These are phyloP conservation scores for Caenorhabditis sp. DNA, from an alignment of 2,888 invertebrate genomes.

Conservation along the genomic window DNA sequence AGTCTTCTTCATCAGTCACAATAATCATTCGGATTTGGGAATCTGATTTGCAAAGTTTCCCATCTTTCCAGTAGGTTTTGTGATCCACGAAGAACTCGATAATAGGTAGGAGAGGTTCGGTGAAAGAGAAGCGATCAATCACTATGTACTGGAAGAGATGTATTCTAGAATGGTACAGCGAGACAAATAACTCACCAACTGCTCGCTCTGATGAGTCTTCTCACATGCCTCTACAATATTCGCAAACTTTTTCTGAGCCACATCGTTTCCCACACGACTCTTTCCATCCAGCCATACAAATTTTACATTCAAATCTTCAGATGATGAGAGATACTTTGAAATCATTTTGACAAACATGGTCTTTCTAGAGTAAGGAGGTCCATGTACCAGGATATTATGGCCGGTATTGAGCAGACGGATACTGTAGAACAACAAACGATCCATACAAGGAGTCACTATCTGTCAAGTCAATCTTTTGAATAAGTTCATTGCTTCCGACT, in stretches of 20 bases:
- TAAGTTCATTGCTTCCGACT: neutral
- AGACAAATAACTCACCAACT: conserved; percentile 51
- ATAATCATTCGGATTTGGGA: conserved; percentile 72
- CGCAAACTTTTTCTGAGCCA: conserved; percentile 73
- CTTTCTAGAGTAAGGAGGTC: conserved; percentile 75
- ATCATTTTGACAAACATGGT: conserved; percentile 74
- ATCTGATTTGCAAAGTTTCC: conserved; percentile 64
- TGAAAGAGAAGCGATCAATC: conserved; percentile 72
- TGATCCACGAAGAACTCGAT: conserved; percentile 78
- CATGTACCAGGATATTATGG: conserved; percentile 74
- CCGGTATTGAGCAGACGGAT: conserved; percentile 65
- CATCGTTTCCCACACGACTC: conserved; percentile 69
- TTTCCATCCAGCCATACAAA: conserved; percentile 72
- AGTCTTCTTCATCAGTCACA: conserved; percentile 73
- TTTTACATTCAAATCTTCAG: conserved; percentile 28
- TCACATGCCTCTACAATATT: conserved; percentile 62
- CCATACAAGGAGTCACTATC: conserved; percentile 73
- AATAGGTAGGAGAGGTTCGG: conserved; percentile 74
- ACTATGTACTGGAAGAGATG: conserved; percentile 69
- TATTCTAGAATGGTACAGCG: neutral
- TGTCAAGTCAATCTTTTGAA: conserved; percentile 8
- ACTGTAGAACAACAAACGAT: conserved; percentile 75
- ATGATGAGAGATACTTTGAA: conserved; percentile 39
- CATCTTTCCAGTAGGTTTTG: conserved; percentile 65
- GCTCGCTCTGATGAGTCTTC: conserved; percentile 42